phyloP scores from a whole-genome alignment of 2,113 vertebrate species.

The Neodontobutis hainanensis region DNA sequence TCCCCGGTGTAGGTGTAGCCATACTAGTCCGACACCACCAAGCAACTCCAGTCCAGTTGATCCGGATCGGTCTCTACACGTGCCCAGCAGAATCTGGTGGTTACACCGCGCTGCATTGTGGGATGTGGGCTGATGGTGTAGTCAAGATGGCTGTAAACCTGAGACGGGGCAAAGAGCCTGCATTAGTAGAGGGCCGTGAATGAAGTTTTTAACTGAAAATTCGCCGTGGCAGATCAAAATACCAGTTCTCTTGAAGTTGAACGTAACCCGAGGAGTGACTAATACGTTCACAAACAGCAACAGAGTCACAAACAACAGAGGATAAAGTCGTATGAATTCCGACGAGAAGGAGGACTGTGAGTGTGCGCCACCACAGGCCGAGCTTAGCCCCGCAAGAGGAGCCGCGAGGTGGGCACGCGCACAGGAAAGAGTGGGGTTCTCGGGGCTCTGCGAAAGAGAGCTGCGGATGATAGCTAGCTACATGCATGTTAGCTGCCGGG shows the following conservation, averaged over 20 bases:
- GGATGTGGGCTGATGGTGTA: slow-evolving; percentile 67
- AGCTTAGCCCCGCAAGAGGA: slow-evolving; percentile 70
- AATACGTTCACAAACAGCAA: slow-evolving; percentile 37
- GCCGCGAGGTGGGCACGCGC: slow-evolving; percentile 66
- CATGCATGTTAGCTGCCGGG: background rate
- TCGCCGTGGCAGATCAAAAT: slow-evolving; percentile 14
- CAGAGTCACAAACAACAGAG: slow-evolving; percentile 60
- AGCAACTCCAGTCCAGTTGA: slow-evolving; percentile 10
- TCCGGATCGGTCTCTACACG: slow-evolving; percentile 35
- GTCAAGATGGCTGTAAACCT: slow-evolving; percentile 80
- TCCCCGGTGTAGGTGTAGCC: too few relatives aligned
- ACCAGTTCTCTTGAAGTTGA: background rate
- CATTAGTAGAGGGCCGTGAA: slow-evolving; percentile 67
- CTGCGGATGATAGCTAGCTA: slow-evolving; percentile 20
- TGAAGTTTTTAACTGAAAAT: slow-evolving; percentile 56
- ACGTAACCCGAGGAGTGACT: slow-evolving; percentile 30
- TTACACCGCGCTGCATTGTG: slow-evolving; percentile 70
- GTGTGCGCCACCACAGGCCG: slow-evolving; percentile 83
- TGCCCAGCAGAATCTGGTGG: slow-evolving; percentile 35
- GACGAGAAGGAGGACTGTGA: slow-evolving; percentile 81
- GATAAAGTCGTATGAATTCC: slow-evolving; percentile 82
- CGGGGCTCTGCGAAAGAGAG: slow-evolving; percentile 22
- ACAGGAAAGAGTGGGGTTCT: slow-evolving; percentile 54
- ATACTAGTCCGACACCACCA: too few relatives aligned
- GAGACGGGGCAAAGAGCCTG: slow-evolving; percentile 68